phyloP scores from a whole-genome alignment of 1,140 invertebrate species.

The Orius insidiosus region DNA sequence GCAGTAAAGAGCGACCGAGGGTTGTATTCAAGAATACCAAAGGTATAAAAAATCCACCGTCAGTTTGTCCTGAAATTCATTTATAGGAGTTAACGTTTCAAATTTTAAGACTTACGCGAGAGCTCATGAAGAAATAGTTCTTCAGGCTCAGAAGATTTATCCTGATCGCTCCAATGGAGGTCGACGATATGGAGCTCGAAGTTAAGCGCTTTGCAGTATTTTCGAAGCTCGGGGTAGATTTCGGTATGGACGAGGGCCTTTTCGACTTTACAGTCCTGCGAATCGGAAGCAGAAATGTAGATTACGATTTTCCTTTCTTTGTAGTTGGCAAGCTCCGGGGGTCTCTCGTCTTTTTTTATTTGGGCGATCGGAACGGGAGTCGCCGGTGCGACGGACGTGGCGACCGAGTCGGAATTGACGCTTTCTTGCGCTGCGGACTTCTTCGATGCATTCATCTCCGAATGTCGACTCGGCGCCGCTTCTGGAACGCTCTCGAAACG shows the following conservation, averaged over 20 bases:
- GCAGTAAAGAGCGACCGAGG: slow-evolving; percentile 52
- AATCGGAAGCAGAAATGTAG: slow-evolving; percentile 47
- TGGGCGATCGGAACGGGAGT: too few relatives aligned
- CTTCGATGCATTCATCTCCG: too few relatives aligned
- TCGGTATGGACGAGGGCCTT: slow-evolving; percentile 43
- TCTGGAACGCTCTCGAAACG: too few relatives aligned
- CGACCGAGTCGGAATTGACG: too few relatives aligned
- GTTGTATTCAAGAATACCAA: slow-evolving; percentile 56
- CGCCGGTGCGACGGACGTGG: too few relatives aligned
- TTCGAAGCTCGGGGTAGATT: slow-evolving; percentile 41
- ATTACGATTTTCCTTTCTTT: slow-evolving; percentile 43
- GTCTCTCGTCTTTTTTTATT: too few relatives aligned
- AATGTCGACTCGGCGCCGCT: too few relatives aligned
- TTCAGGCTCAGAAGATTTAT: slow-evolving; percentile 44
- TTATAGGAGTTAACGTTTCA: too few relatives aligned
- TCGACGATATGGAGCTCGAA: slow-evolving; percentile 52
- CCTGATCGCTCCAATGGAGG: slow-evolving; percentile 38
- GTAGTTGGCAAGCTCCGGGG: slow-evolving; percentile 1
- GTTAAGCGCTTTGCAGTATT: slow-evolving; percentile 36
- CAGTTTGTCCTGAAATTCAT: slow-evolving; percentile 46
- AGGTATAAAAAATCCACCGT: slow-evolving; percentile 51
- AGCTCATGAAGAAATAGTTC: slow-evolving; percentile 56
- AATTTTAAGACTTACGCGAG: slow-evolving; percentile 41
- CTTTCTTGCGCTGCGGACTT: too few relatives aligned
- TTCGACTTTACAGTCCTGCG: slow-evolving; percentile 47